Conservation (phyloP, 1,140 invertebrate species). For the Drosophila guanche region DNA sequence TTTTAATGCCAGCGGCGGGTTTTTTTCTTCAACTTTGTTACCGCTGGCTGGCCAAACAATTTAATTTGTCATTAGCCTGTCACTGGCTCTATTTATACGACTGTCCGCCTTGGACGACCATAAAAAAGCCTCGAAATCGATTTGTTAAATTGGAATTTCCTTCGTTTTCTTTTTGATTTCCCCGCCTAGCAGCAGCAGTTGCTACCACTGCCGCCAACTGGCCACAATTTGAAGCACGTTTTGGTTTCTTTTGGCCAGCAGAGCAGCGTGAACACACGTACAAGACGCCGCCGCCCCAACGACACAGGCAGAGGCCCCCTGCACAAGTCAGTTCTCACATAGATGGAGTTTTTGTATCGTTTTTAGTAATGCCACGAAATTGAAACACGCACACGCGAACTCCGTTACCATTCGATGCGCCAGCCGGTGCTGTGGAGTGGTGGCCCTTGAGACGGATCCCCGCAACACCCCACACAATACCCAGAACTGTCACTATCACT, state of each 20-base stretch:
- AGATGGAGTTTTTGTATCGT: conserved; percentile 65
- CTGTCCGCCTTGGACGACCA: conserved; percentile 30
- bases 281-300: conserved; percentile 39
- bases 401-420: conserved; percentile 16
- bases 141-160: conserved; percentile 65
- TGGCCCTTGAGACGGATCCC: conserved; percentile 46
- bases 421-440: conserved; percentile 31
- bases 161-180: conserved; percentile 11
- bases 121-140: conserved; percentile 58
- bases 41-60: conserved; percentile 50
- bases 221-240: conserved; percentile 58
- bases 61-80: conserved; percentile 73
- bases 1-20: conserved; percentile 31
- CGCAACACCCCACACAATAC: conserved; percentile 17
- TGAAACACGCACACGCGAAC: conserved; percentile 69
- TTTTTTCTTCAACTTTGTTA: conserved; percentile 12
- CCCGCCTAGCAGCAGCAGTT: conserved; percentile 21
- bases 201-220: conserved; percentile 22
- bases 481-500: conserved; percentile 68
- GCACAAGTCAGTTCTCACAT: conserved; percentile 44
- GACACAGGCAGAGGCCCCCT: neutral
- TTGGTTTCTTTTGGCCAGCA: conserved; percentile 21
- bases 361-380: conserved; percentile 53
- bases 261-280: conserved; percentile 61
- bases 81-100: conserved; percentile 64